A percentile compares a stretch with the other conserved stretches of the same genome.
Conservation (phyloP, 2,113 vertebrate genomes). For the Barnardius zonarius region DNA sequence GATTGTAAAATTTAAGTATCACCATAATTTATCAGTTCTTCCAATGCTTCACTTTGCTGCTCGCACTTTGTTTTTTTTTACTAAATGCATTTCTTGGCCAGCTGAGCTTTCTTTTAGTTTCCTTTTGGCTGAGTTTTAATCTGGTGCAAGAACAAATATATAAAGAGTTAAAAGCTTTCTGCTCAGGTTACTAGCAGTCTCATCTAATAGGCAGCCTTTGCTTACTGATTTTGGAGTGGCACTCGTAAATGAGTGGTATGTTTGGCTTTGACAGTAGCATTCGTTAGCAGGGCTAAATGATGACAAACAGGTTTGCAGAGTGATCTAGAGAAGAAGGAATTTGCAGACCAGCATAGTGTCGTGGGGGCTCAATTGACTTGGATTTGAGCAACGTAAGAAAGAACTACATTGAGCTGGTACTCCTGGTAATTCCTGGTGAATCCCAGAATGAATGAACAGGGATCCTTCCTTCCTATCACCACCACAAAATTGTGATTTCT, state of each 20-base stretch:
- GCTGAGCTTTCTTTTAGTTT: not conserved
- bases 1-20: not conserved
- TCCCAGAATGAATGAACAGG: not conserved
- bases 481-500: not conserved
- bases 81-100: not conserved
- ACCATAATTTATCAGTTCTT: not conserved
- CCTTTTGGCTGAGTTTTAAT: not conserved
- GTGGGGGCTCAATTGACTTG: accelerated
- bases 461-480: not conserved
- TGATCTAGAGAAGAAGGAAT: not conserved
- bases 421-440: not conserved
- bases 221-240: not conserved
- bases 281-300: not conserved
- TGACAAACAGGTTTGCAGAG: not conserved
- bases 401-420: not conserved
- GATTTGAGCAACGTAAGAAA: not conserved
- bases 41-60: not conserved
- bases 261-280: not conserved
- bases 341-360: not conserved
- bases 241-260: not conserved
- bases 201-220: not conserved
- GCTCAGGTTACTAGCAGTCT: not conserved
- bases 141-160: not conserved
- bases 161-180: not conserved
- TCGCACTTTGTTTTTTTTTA: not conserved